Percentiles rank a stretch among this genome's conserved stretches.
Evolutionary conservation across 2,888 invertebrate genomes (phyloP).

Genomic region (Drosophila mercatorum): DNA sequence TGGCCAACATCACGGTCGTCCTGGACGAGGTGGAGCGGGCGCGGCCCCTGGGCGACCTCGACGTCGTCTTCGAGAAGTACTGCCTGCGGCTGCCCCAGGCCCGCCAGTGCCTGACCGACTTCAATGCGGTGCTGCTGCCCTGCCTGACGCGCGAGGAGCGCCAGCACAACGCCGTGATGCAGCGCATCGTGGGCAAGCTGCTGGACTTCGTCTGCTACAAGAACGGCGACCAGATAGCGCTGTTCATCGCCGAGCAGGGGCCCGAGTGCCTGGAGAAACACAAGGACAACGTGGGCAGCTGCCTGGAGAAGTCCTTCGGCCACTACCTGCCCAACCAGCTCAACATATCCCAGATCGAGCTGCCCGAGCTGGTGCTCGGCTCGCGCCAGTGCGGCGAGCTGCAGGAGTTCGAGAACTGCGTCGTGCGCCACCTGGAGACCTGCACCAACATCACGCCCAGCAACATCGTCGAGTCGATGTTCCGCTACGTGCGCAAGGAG

Average conservation of each 20-base stretch:
- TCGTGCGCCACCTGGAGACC: conserved; percentile 84
- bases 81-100: conserved; percentile 86
- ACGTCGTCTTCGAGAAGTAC: conserved; percentile 89
- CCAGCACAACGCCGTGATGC: conserved; percentile 86
- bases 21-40: conserved; percentile 89
- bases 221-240: conserved; percentile 91
- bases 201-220: conserved; percentile 89
- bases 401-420: conserved; percentile 76
- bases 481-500: conserved; percentile 88
- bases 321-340: conserved; percentile 84
- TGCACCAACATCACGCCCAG: conserved; percentile 91
- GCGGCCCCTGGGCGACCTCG: conserved; percentile 88
- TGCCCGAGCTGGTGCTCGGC: conserved; percentile 87
- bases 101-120: conserved; percentile 86
- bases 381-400: conserved; percentile 83
- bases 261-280: conserved; percentile 89
- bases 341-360: conserved; percentile 31
- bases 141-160: conserved; percentile 88
- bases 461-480: conserved; percentile 91
- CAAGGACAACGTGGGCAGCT: conserved; percentile 86
- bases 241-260: conserved; percentile 91
- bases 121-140: conserved; percentile 86
- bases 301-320: conserved; percentile 87
- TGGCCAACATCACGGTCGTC: conserved; percentile 87
- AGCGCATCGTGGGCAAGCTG: conserved; percentile 86